Evolutionary conservation across 2,888 invertebrate species (phyloP), one percentile per base, ranked within the genome.

Genomic region (Drosophila anomalata): DNA sequence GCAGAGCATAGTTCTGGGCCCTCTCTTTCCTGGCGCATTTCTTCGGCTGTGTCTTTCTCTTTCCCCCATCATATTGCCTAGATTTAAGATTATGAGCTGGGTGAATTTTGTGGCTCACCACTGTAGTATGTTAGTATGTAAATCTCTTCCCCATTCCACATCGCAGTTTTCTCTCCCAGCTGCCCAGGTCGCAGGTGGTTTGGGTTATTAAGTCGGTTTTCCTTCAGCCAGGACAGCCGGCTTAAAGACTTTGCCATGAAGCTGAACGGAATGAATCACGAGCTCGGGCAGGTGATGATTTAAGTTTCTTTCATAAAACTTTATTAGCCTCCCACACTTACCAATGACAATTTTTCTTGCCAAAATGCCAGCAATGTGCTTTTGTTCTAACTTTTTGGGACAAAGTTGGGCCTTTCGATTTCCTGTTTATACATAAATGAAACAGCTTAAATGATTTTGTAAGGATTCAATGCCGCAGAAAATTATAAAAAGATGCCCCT

Each of bases 1-100:
- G 20, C 41, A 9, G n/a, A 36, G 36, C 61, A 68, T 85, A 75
- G 83, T 65, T 75, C 71, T 51, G 41, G 29, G 20, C 22, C 50
- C 44, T 24, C 14, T 41, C 31, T 36, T 36, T 36, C 41, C 29
- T n/a, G 17, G 44, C 6, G 12, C 22, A 5, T 26, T 65, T 14
- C 39, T 29, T 47, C 29, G 17, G 14, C 36, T n/a, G 29, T 31
- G 22, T 11, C 53, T 39, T 24, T 39, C 50, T n/a, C 41, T 20
- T 36, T 44, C 12, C 22, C 22, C 36, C 80, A 62, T 84, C 79
- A 86, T 86, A 83, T 76, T 78, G 80, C 84, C 72, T 73, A 78
- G 80, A 88, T 88, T 84, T 79, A 79, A 78, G 84, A 79, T 80
- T 88, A 88, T 86, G 88, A 86, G 87, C 83, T 87, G 67, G 67